Conservation (phyloP, 2,797 vertebrate genomes). For the Notolabrus celidotus region DNA sequence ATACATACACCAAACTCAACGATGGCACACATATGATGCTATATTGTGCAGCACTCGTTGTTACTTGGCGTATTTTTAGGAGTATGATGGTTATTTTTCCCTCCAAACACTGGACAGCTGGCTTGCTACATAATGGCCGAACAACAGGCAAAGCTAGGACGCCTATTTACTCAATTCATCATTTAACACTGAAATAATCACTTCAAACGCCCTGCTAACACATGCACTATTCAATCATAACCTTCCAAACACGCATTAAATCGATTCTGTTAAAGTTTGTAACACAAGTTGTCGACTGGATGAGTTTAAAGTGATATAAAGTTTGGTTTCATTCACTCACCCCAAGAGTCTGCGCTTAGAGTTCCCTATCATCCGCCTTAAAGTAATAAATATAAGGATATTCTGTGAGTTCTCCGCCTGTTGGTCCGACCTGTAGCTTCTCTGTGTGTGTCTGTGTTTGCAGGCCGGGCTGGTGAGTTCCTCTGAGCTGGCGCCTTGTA, state of each 20-base stretch:
- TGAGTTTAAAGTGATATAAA: background rate
- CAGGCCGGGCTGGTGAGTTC: constrained; percentile 50
- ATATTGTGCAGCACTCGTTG: accelerated
- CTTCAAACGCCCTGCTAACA: background rate
- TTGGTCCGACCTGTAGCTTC: background rate
- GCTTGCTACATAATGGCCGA: constrained; percentile 72
- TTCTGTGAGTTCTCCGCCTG: background rate
- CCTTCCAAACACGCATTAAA: accelerated
- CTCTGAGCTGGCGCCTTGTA: constrained; percentile 79
- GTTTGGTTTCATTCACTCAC: constrained; percentile 52
- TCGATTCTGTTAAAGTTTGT: background rate
- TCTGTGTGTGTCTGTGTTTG: constrained; percentile 22
- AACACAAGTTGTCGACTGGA: background rate
- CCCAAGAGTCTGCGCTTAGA: constrained; percentile 71
- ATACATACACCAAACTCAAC: accelerated
- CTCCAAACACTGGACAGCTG: constrained; percentile 62
- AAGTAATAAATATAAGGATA: background rate
- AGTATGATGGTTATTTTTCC: constrained; percentile 12
- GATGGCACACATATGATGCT: accelerated
- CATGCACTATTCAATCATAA: too few relatives aligned
- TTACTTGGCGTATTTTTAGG: background rate
- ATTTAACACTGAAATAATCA: too few relatives aligned
- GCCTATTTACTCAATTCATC: background rate
- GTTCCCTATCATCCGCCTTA: constrained; percentile 51
- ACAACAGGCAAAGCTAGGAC: constrained; percentile 28